Evolutionary conservation across 2,888 invertebrate genomes (phyloP).

Genomic region (Pelosia muscerda): DNA sequence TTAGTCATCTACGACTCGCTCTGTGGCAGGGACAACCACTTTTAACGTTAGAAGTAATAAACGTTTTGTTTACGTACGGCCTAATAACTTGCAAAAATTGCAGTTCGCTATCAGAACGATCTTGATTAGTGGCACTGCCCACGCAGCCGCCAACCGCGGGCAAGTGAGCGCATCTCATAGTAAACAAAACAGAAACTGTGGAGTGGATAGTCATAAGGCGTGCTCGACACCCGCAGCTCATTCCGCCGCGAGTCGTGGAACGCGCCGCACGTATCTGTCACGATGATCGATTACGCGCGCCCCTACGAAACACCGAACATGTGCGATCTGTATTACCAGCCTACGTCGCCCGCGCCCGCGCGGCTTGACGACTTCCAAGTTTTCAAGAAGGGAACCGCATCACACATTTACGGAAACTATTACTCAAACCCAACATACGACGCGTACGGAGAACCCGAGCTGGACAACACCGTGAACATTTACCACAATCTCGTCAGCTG

Average conservation of each 20-base stretch:
- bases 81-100: conserved; percentile 49
- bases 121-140: conserved; percentile 44
- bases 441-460: conserved; percentile 73
- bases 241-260: conserved; percentile 68
- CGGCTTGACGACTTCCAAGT: conserved; percentile 83
- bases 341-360: conserved; percentile 74
- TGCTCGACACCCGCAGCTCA: conserved; percentile 59
- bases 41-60: conserved; percentile 40
- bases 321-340: conserved; percentile 76
- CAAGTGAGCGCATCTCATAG: conserved; percentile 62
- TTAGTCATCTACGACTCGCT: conserved; percentile 33
- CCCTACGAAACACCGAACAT: conserved; percentile 77
- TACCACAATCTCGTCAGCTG: conserved; percentile 78
- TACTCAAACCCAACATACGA: conserved; percentile 75
- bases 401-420: conserved; percentile 75
- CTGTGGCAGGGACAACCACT: conserved; percentile 32
- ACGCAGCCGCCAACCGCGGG: conserved; percentile 40
- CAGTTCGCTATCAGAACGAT: conserved; percentile 39
- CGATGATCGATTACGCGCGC: conserved; percentile 82
- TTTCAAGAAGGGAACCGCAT: conserved; percentile 77
- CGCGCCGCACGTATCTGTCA: conserved; percentile 66
- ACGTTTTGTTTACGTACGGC: conserved; percentile 34
- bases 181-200: conserved; percentile 73
- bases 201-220: conserved; percentile 66
- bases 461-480: conserved; percentile 70